Percentiles rank a stretch among this genome's conserved stretches.
Evolutionary conservation across 2,113 vertebrate species (phyloP).

Genomic region (Lepus europaeus): DNA sequence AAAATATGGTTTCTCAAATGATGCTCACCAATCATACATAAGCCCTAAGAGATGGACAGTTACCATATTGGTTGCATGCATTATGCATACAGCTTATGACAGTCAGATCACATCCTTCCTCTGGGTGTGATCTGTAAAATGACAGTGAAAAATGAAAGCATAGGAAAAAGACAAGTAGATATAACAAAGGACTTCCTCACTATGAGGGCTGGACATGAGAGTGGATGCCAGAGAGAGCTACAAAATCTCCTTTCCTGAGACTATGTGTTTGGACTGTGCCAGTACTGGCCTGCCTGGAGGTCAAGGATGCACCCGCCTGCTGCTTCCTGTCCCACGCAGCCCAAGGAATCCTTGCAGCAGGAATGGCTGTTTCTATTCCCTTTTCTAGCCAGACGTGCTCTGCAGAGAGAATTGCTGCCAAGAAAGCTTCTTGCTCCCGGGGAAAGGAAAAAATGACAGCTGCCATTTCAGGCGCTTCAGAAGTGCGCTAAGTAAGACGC

Average conservation of each 20-base stretch:
- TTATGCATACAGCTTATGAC: background rate
- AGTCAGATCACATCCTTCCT: background rate
- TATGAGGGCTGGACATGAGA: background rate
- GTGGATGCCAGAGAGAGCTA: background rate
- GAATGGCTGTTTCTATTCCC: conserved; percentile 9
- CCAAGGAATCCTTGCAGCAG: conserved; percentile 15
- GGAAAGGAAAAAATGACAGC: conserved; percentile 57
- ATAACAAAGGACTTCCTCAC: background rate
- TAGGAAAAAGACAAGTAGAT: conserved; percentile 38
- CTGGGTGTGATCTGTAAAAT: conserved; percentile 14
- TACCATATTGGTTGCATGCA: background rate
- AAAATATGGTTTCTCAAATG: background rate
- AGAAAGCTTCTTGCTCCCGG: conserved; percentile 45
- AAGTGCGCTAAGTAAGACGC: conserved; percentile 56
- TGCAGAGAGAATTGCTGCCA: conserved; percentile 18
- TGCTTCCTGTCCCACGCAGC: conserved; percentile 10
- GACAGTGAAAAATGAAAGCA: background rate
- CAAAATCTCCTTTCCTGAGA: conserved; percentile 16
- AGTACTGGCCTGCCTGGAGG: background rate
- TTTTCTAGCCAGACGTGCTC: background rate
- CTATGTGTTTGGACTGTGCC: background rate
- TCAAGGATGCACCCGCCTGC: background rate
- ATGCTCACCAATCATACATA: background rate
- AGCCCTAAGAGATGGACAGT: background rate
- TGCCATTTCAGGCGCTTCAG: conserved; percentile 54